Evolutionary conservation across 2,797 vertebrate species (phyloP).

Genomic region (Orientallactaga sibirica): DNA sequence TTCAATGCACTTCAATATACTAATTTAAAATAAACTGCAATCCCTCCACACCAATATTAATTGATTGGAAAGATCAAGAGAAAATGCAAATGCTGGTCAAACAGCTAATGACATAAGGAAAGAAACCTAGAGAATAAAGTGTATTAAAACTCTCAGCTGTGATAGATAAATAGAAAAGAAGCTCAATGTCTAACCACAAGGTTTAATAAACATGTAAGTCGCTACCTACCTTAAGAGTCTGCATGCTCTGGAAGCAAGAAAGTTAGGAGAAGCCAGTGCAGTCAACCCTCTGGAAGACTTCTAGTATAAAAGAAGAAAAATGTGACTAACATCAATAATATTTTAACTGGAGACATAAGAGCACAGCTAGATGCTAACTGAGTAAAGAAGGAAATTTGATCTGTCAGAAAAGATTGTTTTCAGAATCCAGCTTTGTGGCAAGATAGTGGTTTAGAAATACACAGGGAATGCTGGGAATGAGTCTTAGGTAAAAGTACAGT

Average conservation of each 20-base stretch:
- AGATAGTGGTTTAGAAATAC: neutral
- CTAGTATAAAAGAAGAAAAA: neutral
- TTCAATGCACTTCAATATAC: neutral
- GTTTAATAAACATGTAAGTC: neutral
- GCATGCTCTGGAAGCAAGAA: neutral
- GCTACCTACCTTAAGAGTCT: neutral
- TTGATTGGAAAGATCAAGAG: neutral
- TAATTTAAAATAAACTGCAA: neutral
- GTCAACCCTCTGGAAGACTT: neutral
- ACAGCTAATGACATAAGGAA: neutral
- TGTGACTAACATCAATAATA: neutral
- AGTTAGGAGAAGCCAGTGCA: neutral
- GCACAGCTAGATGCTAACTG: neutral
- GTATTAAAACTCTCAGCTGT: neutral
- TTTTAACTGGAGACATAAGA: neutral
- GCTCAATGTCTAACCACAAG: neutral
- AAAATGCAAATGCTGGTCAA: neutral
- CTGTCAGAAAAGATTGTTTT: neutral
- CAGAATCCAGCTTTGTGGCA: no score
- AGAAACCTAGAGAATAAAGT: neutral
- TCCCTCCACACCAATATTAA: neutral
- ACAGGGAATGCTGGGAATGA: fast-evolving
- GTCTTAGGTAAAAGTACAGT: no score
- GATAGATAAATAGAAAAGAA: neutral
- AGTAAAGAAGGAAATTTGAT: neutral